Base-by-base conservation (phyloP, 2,113 vertebrate species). In the Rhagologus leucostigma region DNA sequence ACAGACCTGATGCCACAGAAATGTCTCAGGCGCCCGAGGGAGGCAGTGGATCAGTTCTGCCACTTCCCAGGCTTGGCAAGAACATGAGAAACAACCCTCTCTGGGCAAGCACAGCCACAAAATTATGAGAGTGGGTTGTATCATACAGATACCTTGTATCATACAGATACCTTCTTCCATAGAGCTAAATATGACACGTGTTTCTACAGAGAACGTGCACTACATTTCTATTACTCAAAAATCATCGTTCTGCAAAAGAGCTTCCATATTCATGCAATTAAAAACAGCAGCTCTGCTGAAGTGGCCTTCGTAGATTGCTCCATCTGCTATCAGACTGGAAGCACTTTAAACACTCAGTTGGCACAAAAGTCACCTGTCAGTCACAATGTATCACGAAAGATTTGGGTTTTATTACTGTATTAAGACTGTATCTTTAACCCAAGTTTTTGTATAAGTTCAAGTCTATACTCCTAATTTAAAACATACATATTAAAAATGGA, bases 1-100 rank as follows among this genome's bases (percentile, higher is more conserved):
- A 30, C 6, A 11, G 5, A 74, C 18, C 9, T 35, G 42, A 59
- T 55, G 23, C 21, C 47, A 33, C 30, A 68, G 67, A 46, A 59
- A 41, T 1, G 4, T 20, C 52, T 64, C 33, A 30, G 35, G 8
- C 3, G 0, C 37, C 13, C 0, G 2, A 59, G 7, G 35, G 18
- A 64, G 16, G 17, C 6, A 33, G 16, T 23, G 23, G 10, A 89
- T 53, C 8, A 6, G 27, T 57, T 73, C 75, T 75, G 50, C 11
- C 32, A 26, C 15, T 70, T 65, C 21, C 59, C 37, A 59, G 30
- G 19, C 8, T 29, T 39, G 8, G 55, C 10, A 76, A 60, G 23
- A 82, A 55, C 22, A 49, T 0, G 0, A 10, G 5, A 55, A 63
- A 70, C 18, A 77, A 23, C 7, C 5, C 23, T 13, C 5, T 5